Evolutionary conservation across 1,140 invertebrate species (phyloP).

Genomic region (Cyrtorhinus lividipennis): DNA sequence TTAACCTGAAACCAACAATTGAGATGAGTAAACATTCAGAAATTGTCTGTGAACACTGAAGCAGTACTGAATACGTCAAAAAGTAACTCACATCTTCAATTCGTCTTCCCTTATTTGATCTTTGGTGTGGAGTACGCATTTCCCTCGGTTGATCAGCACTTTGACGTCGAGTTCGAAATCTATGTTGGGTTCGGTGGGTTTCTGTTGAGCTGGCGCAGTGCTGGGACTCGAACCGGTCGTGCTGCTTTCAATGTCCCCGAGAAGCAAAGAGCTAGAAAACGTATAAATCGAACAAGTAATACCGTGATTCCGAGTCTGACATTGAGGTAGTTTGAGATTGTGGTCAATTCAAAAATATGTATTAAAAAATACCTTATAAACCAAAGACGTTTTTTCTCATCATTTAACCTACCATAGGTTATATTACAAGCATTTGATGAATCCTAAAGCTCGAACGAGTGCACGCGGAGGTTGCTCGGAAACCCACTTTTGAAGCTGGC

Average conservation of each 20-base stretch:
- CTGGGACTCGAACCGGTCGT: constrained; percentile 15
- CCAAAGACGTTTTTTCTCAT: no score
- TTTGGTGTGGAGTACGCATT: constrained; percentile 91
- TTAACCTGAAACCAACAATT: constrained; percentile 32
- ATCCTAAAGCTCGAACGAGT: no score
- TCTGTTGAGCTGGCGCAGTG: constrained; percentile 27
- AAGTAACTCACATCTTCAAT: constrained; percentile 36
- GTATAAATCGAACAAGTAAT: no score
- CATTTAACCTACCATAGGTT: no score
- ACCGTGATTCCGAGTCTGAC: no score
- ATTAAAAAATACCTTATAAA: background rate
- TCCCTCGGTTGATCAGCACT: constrained; percentile 90
- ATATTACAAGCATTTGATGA: no score
- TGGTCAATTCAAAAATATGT: background rate
- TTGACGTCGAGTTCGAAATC: constrained; percentile 94
- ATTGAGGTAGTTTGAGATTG: no score
- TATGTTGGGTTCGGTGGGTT: constrained; percentile 78
- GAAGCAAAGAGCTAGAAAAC: constrained; percentile 14
- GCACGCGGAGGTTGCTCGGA: no score
- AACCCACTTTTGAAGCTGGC: no score
- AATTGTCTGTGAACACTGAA: no score
- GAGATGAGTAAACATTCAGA: background rate
- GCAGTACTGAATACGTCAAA: no score
- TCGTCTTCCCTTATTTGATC: constrained; percentile 59
- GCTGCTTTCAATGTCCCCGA: constrained; percentile 17